Evolutionary conservation across 2,888 invertebrate species (phyloP).

Genomic region (Kryphioiulus occultus): DNA sequence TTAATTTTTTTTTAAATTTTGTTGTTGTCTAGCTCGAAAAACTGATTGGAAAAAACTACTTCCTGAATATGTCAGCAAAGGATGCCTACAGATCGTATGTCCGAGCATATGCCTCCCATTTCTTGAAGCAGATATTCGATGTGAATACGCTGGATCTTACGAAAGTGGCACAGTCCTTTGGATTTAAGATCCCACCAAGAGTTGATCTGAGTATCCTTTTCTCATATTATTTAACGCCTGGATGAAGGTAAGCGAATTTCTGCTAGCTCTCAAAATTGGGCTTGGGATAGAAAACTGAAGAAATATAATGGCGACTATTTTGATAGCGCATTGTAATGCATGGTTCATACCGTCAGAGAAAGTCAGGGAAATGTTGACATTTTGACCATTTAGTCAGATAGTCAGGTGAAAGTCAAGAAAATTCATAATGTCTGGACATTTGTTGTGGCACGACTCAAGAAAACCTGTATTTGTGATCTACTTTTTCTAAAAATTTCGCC

Average conservation of each 20-base stretch:
- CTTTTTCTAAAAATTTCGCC: too few relatives aligned
- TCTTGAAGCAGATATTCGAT: conserved; percentile 92
- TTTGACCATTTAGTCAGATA: too few relatives aligned
- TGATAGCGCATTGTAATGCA: too few relatives aligned
- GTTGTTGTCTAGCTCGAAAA: conserved; percentile 80
- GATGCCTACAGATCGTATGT: conserved; percentile 97
- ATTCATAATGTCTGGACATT: too few relatives aligned
- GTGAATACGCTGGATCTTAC: conserved; percentile 88
- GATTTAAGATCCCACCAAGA: conserved; percentile 93
- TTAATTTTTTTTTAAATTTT: neutral
- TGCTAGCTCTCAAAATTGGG: neutral
- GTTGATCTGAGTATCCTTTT: conserved; percentile 82
- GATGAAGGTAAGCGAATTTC: neutral
- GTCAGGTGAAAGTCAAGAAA: too few relatives aligned
- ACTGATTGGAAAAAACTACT: conserved; percentile 92
- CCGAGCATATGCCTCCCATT: conserved; percentile 95
- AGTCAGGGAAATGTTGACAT: too few relatives aligned
- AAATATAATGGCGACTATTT: neutral
- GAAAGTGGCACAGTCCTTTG: conserved; percentile 90
- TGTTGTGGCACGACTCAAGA: too few relatives aligned
- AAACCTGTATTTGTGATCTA: too few relatives aligned
- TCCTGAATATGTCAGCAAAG: conserved; percentile 91
- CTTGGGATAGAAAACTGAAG: neutral
- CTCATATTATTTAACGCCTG: neutral
- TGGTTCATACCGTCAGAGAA: too few relatives aligned